These are phyloP conservation scores for Yponomeuta evonymella DNA, from an alignment of 2,888 invertebrate genomes.

Conservation along the genomic window DNA sequence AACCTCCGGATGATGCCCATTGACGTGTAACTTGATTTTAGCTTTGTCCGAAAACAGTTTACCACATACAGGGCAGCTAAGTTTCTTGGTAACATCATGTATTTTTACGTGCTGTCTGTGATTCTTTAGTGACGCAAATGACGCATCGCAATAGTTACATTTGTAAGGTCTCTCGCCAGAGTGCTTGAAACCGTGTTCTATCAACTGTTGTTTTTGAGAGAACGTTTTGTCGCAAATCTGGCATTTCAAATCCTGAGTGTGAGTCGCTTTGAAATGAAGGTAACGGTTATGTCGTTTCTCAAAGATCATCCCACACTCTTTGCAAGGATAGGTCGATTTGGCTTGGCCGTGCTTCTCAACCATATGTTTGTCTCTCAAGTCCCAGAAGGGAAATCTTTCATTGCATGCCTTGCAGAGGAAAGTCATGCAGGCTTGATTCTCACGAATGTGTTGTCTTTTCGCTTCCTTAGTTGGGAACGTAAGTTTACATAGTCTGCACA, in stretches of 20 bases:
- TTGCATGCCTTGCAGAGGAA: constrained; percentile 17
- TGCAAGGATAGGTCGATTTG: constrained; percentile 18
- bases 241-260: constrained; percentile 22
- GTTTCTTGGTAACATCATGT: constrained; percentile 11
- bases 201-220: constrained; percentile 9
- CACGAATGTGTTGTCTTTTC: constrained; percentile 18
- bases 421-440: constrained; percentile 20
- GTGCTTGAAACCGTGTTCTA: constrained; percentile 18
- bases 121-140: constrained; percentile 9
- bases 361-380: constrained; percentile 18
- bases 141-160: constrained; percentile 18
- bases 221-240: constrained; percentile 20
- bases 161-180: constrained; percentile 17
- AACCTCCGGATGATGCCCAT: constrained; percentile 7
- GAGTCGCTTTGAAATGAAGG: constrained; percentile 20
- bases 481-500: constrained; percentile 20
- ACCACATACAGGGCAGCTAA: constrained; percentile 7
- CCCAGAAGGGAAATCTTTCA: constrained; percentile 18
- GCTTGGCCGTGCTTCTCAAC: constrained; percentile 19
- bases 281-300: constrained; percentile 15
- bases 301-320: constrained; percentile 20
- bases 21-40: background rate
- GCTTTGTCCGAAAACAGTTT: background rate
- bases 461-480: constrained; percentile 17
- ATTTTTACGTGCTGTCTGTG: constrained; percentile 14